Evolutionary conservation across 2,113 vertebrate genomes (phyloP), one percentile per base, ranked within the genome.

Genomic region (Herpailurus yagouaroundi): DNA sequence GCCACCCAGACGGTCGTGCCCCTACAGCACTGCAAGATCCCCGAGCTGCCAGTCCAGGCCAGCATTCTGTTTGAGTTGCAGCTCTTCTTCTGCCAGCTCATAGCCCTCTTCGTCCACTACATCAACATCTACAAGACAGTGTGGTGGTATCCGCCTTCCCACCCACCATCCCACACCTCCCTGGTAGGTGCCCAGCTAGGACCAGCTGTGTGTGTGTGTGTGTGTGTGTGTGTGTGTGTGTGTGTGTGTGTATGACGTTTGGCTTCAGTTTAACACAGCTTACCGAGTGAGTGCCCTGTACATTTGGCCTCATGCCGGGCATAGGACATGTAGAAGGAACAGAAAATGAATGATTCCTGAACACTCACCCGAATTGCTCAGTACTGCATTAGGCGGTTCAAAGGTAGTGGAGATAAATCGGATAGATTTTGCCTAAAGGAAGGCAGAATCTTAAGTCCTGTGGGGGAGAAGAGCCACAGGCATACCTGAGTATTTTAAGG

Each of bases 91-190:
- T 99, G 99, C 98, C 99, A 99, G 95, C 99, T 99, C 14, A 98
- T 99, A 63, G 99, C 99, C 50, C 99, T 99, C 48, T 99, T 99
- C 19, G 99, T 99, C 81, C 99, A 99, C 99, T 99, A 99, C 95
- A 99, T 99, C 99, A 99, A 99, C 99, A 99, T 99, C 99, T 99
- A 99, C 99, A 99, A 99, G 98, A 99, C 99, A 0, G 99, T 99
- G 96, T 99, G 99, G 99, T 99, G 99, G 99, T 99, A 99, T 93
- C 99, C 99, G 0, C 99, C 99, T 0, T 99, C 99, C 12, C 99
- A 99, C 55, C 99, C 99, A 0, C 99, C 99, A 6, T 99, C 99
- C 0, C 99, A 99, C 98, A 99, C 99, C 0, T 99, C 99, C 0
- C 97, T 99, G 99, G 99, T 99, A 98, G 99, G 99, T 98, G 27